Conservation (phyloP, 1,140 invertebrate species). For the Streblospio benedicti region DNA sequence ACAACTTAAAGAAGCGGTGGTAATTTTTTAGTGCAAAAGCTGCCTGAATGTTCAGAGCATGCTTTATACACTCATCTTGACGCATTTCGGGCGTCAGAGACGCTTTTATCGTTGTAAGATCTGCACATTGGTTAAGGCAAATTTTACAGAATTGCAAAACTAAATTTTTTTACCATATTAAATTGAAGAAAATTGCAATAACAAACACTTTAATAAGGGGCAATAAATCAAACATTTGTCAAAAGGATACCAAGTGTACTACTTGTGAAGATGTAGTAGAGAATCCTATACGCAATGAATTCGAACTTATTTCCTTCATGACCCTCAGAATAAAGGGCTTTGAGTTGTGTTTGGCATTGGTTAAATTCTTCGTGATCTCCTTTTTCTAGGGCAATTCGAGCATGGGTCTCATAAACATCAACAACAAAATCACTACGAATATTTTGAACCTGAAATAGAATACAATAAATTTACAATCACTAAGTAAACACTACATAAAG, state of each 20-base stretch:
- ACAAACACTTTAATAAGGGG: too few species aligned
- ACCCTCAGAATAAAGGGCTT: slow-evolving; percentile 62
- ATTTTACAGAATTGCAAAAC: too few species aligned
- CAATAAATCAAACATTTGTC: too few species aligned
- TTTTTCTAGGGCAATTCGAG: slow-evolving; percentile 89
- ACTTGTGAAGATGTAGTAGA: slow-evolving; percentile 95
- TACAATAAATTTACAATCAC: slow-evolving; percentile 14
- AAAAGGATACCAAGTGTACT: slow-evolving; percentile 49
- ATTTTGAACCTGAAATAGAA: slow-evolving; percentile 72
- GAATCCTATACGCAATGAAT: slow-evolving; percentile 87
- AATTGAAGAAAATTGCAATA: too few species aligned
- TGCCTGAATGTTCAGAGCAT: slow-evolving; percentile 75
- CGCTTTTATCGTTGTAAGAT: slow-evolving; percentile 82
- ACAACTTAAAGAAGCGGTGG: slow-evolving; percentile 80
- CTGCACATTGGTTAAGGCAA: too few species aligned
- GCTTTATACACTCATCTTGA: slow-evolving; percentile 71
- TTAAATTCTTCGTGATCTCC: slow-evolving; percentile 98
- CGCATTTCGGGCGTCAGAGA: slow-evolving; percentile 67
- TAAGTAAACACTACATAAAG: slow-evolving; percentile 10
- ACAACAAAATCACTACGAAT: slow-evolving; percentile 88
- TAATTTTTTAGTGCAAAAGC: slow-evolving; percentile 88
- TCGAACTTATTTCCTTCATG: slow-evolving; percentile 53
- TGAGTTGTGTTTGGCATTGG: slow-evolving; percentile 95
- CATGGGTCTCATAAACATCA: slow-evolving; percentile 96
- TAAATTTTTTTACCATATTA: too few species aligned